Conservation (phyloP, 2,113 vertebrate species). For the Conger conger region DNA sequence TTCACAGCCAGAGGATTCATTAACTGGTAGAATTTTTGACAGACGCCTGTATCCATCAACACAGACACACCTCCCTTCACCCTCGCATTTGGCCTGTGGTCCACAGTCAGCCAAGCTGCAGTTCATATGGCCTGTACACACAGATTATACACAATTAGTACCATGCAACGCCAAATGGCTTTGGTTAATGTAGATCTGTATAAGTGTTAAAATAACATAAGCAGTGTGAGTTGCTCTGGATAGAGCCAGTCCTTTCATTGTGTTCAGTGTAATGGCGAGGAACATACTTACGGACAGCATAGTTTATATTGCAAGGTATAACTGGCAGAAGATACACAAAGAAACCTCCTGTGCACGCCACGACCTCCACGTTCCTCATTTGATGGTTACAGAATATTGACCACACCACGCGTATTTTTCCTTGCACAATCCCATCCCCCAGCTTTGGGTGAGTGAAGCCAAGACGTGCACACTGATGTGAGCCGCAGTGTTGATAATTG, state of each 20-base stretch:
- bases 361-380: neutral
- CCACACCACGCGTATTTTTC: neutral
- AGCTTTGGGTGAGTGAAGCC: neutral
- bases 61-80: conserved; percentile 40
- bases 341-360: conserved; percentile 46
- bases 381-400: neutral
- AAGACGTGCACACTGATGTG: fast-evolving
- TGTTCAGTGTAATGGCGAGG: neutral
- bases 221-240: no score
- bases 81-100: conserved; percentile 39
- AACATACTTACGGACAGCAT: conserved; percentile 11
- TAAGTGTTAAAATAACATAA: no score
- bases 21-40: fast-evolving
- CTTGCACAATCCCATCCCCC: conserved; percentile 12
- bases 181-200: no score
- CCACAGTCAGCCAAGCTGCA: conserved; percentile 47
- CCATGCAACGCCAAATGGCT: neutral
- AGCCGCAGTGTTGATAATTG: fast-evolving
- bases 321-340: conserved; percentile 29
- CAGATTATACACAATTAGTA: neutral
- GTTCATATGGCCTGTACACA: conserved; percentile 38
- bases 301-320: fast-evolving
- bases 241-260: no score
- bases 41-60: conserved; percentile 37
- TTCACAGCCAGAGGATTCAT: conserved; percentile 46